These are phyloP conservation scores for Centropus bengalensis DNA, from an alignment of 2,113 vertebrate genomes.

Conservation along the genomic window DNA sequence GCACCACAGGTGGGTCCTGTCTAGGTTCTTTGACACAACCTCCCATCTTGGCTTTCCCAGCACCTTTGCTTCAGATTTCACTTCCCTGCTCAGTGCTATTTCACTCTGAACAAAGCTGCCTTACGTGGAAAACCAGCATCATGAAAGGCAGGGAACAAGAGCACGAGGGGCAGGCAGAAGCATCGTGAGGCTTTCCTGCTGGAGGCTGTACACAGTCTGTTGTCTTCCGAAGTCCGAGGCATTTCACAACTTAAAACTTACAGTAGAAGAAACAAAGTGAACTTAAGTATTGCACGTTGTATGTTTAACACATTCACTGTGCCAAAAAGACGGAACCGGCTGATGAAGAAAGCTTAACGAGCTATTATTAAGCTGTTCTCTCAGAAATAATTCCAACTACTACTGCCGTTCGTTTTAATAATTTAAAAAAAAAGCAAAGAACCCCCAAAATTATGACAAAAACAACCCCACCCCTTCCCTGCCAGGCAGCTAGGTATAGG, in stretches of 20 bases:
- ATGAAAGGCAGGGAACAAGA: not conserved
- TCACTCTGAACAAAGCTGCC: rapidly evolving
- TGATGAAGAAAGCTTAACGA: not conserved
- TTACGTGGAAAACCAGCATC: not conserved
- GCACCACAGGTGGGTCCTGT: not conserved
- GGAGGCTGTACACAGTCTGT: not conserved
- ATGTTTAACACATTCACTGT: not conserved
- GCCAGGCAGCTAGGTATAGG: not conserved
- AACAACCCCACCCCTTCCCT: not conserved
- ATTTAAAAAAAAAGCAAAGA: too few species aligned
- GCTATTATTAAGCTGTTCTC: not conserved
- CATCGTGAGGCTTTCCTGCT: not conserved
- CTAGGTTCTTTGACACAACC: rapidly evolving
- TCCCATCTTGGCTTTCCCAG: not conserved
- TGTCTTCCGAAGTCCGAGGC: rapidly evolving
- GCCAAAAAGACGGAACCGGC: not conserved
- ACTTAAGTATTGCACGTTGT: not conserved
- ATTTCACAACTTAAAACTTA: not conserved
- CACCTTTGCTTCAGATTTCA: not conserved
- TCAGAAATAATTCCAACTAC: not conserved
- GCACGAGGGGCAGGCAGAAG: rapidly evolving
- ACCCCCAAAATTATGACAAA: not conserved
- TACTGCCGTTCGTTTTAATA: not conserved
- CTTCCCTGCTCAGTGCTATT: not conserved
- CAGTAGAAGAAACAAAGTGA: not conserved